phyloP scores from a whole-genome alignment of 2,113 vertebrate genomes.

The Lophotis ruficrista region DNA sequence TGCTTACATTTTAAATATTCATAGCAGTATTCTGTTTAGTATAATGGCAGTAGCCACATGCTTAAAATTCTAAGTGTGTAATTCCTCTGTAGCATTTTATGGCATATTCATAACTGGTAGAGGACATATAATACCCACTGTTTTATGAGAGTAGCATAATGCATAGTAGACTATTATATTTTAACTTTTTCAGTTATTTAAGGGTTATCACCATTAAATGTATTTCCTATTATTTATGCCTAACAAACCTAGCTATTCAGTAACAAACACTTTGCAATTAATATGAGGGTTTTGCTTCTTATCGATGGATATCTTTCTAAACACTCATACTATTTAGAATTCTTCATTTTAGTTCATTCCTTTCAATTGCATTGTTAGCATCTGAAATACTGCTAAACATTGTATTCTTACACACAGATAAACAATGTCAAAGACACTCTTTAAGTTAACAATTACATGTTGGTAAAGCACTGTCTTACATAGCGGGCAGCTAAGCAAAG shows the following conservation, averaged over 20 bases:
- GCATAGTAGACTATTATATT: neutral
- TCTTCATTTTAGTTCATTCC: neutral
- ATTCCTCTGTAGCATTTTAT: neutral
- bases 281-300: neutral
- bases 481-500: neutral
- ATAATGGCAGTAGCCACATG: neutral
- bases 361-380: neutral
- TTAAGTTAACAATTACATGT: neutral
- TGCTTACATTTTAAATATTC: neutral
- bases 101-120: neutral
- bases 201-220: neutral
- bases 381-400: neutral
- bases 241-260: neutral
- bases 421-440: neutral
- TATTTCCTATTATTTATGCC: neutral
- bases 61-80: neutral
- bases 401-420: neutral
- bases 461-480: neutral
- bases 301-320: neutral
- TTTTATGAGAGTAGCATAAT: neutral
- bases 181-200: neutral
- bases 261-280: neutral
- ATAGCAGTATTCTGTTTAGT: neutral
- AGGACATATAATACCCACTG: neutral
- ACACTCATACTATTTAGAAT: neutral